Evolutionary conservation across 2,113 vertebrate species (phyloP).

Genomic region (Protobothrops flavoviridis): DNA sequence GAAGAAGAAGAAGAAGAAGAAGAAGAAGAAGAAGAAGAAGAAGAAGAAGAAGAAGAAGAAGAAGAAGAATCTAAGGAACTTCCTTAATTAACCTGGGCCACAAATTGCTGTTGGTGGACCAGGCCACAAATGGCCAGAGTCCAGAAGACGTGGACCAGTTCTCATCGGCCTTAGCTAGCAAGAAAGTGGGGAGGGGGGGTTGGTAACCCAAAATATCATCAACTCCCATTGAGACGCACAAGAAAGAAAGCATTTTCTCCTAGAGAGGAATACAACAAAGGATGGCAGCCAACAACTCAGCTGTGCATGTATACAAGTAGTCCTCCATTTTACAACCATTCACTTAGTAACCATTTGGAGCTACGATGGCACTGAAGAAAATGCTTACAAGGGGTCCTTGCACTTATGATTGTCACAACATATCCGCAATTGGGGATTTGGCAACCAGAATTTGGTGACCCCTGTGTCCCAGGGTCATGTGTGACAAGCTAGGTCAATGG

Average conservation of each 20-base stretch:
- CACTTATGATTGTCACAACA: neutral
- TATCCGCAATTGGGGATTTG: neutral
- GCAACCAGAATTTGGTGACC: neutral
- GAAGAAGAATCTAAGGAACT: neutral
- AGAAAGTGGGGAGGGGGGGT: neutral
- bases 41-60: neutral
- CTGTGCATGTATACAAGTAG: neutral
- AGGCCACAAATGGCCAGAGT: too few species aligned
- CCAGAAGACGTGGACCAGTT: neutral
- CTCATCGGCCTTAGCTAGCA: neutral
- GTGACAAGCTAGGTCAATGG: neutral
- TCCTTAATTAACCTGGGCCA: neutral
- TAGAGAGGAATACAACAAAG: neutral
- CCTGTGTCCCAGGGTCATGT: too few species aligned
- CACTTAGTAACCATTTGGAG: neutral
- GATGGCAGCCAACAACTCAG: neutral
- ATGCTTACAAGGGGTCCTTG: neutral
- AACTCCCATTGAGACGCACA: neutral
- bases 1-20: too few species aligned
- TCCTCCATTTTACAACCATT: neutral
- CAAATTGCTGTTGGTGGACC: neutral
- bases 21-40: too few species aligned
- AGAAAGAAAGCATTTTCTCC: neutral
- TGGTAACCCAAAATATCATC: neutral
- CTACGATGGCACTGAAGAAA: neutral